Percentiles rank a stretch among this genome's conserved stretches.
phyloP scores from a whole-genome alignment of 2,113 vertebrate genomes.

The Ochotona curzoniae region DNA sequence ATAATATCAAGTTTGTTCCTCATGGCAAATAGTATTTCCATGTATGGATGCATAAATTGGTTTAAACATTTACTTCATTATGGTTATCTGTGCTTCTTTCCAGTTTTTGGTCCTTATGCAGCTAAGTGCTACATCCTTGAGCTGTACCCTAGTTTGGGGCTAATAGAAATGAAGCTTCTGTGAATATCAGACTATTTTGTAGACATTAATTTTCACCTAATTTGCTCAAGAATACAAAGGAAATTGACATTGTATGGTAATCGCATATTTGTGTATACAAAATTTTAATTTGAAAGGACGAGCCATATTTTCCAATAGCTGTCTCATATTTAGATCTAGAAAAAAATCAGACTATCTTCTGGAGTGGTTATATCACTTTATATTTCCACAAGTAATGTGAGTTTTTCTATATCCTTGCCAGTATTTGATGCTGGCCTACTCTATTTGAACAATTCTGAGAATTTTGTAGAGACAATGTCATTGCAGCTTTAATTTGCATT shows the following conservation, averaged over 20 bases:
- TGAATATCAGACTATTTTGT: not conserved
- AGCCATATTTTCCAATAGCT: not conserved
- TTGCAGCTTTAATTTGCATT: slow-evolving; percentile 14
- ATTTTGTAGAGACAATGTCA: not conserved
- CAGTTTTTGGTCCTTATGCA: not conserved
- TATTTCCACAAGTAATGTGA: not conserved
- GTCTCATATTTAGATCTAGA: not conserved
- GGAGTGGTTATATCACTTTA: not conserved
- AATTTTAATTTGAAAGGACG: no score
- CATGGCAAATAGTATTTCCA: not conserved
- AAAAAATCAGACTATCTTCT: not conserved
- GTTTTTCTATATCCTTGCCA: not conserved
- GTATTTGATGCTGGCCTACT: not conserved
- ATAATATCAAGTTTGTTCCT: not conserved
- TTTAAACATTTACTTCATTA: not conserved
- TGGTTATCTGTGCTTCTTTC: not conserved
- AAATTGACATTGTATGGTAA: not conserved
- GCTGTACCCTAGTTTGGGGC: not conserved
- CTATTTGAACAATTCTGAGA: slow-evolving; percentile 28
- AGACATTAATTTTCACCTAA: not conserved
- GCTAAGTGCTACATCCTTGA: not conserved
- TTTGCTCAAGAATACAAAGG: not conserved
- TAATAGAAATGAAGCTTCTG: slow-evolving; percentile 6
- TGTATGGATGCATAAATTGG: not conserved
- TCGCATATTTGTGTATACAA: no score